Evolutionary conservation across 2,888 invertebrate species (phyloP).

Genomic region (Hypolimnas misippus): DNA sequence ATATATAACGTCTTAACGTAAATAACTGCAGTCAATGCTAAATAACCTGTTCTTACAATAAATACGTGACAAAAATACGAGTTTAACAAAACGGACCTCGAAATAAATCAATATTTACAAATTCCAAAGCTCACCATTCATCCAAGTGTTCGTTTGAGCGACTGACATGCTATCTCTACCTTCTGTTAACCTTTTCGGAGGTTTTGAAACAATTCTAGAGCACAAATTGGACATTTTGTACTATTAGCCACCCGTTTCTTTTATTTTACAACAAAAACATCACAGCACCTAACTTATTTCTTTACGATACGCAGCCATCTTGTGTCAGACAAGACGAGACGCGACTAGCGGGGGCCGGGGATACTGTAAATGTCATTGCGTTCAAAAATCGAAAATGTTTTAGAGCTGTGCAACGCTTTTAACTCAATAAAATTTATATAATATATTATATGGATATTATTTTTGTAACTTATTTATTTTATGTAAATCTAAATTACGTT

Average conservation of each 20-base stretch:
- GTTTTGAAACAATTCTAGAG: slow-evolving; percentile 89
- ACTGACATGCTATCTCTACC: slow-evolving; percentile 89
- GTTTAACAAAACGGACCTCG: slow-evolving; percentile 44
- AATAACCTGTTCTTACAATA: slow-evolving; percentile 35
- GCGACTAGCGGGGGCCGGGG: slow-evolving; percentile 18
- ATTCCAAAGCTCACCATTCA: slow-evolving; percentile 88
- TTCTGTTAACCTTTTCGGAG: slow-evolving; percentile 90
- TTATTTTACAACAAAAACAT: slow-evolving; percentile 37
- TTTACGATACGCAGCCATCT: slow-evolving; percentile 47
- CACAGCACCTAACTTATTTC: slow-evolving; percentile 33
- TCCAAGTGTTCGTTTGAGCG: slow-evolving; percentile 93
- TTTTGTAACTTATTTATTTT: no score
- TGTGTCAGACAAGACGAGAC: slow-evolving; percentile 32
- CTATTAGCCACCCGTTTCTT: slow-evolving; percentile 34
- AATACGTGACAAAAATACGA: slow-evolving; percentile 49
- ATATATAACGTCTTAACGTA: neutral
- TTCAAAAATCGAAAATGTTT: neutral
- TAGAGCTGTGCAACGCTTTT: neutral
- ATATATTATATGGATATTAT: no score
- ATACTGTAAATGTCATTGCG: slow-evolving; percentile 1
- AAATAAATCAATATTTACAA: slow-evolving; percentile 56
- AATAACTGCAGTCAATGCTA: slow-evolving; percentile 1
- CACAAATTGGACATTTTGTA: slow-evolving; percentile 89
- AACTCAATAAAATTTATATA: neutral
- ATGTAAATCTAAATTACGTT: no score